Evolutionary conservation across 2,113 vertebrate genomes (phyloP).

Genomic region (Poecilia latipinna): DNA sequence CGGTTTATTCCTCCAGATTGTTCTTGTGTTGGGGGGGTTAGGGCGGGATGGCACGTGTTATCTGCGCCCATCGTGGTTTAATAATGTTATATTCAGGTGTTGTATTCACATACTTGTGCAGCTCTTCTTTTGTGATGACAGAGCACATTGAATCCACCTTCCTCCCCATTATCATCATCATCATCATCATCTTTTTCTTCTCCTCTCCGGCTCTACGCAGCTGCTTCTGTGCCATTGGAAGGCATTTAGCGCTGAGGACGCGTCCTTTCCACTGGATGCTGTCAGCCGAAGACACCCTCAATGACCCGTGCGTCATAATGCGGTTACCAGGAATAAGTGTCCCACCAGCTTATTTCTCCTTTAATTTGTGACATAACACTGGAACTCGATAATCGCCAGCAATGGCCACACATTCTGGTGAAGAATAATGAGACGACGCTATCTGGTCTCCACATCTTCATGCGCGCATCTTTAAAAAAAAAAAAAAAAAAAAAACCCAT

Average conservation of each 20-base stretch:
- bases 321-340: conserved; percentile 80
- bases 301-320: conserved; percentile 84
- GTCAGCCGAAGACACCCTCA: conserved; percentile 47
- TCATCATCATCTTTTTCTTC: background rate
- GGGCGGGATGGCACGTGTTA: background rate
- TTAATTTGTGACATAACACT: conserved; percentile 78
- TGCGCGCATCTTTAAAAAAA: background rate
- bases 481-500: too few species aligned
- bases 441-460: background rate
- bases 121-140: conserved; percentile 18
- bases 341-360: conserved; percentile 71
- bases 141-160: conserved; percentile 11
- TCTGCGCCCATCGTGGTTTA: background rate
- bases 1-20: conserved; percentile 64
- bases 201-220: background rate
- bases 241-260: conserved; percentile 12
- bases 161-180: background rate
- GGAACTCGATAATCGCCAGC: conserved; percentile 46
- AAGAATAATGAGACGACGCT: conserved; percentile 42
- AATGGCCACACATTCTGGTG: conserved; percentile 37
- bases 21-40: conserved; percentile 12
- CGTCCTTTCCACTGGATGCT: conserved; percentile 19
- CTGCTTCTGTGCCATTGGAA: conserved; percentile 13
- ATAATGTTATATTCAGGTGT: conserved; percentile 12
- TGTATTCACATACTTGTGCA: background rate